Evolutionary conservation across 1,140 invertebrate genomes (phyloP).

Genomic region (Hycleus cichorii): DNA sequence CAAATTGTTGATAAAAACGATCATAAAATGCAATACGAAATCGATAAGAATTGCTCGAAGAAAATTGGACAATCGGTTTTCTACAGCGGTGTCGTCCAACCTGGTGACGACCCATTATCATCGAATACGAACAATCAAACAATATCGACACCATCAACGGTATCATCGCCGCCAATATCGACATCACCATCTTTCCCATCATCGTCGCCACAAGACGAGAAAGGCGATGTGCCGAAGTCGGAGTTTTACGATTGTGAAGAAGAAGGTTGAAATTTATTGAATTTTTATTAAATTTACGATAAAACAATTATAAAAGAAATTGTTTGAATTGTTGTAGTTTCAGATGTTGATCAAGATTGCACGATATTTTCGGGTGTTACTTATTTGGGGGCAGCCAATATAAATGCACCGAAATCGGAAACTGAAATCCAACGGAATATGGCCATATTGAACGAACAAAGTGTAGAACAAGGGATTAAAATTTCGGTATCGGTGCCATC

Average conservation of each 20-base stretch:
- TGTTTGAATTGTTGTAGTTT: slow-evolving; percentile 42
- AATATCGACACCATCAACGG: neutral
- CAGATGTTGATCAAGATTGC: slow-evolving; percentile 76
- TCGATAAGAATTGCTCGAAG: slow-evolving; percentile 27
- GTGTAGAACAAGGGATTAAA: slow-evolving; percentile 71
- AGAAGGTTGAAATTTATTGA: slow-evolving; percentile 43
- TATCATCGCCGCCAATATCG: too few relatives aligned
- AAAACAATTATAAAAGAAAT: too few relatives aligned
- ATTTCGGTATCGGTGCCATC: slow-evolving; percentile 87
- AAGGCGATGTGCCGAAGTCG: slow-evolving; percentile 68
- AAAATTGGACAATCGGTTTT: slow-evolving; percentile 44
- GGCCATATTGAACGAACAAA: slow-evolving; percentile 74
- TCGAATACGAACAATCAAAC: neutral
- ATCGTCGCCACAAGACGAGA: slow-evolving; percentile 52
- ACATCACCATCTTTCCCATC: too few relatives aligned
- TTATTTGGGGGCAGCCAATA: slow-evolving; percentile 87
- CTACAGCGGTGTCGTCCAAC: slow-evolving; percentile 40
- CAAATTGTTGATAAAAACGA: slow-evolving; percentile 14
- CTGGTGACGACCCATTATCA: slow-evolving; percentile 38
- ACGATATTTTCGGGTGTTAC: slow-evolving; percentile 90
- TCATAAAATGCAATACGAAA: slow-evolving; percentile 26
- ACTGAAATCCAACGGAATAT: slow-evolving; percentile 94
- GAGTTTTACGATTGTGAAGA: slow-evolving; percentile 42
- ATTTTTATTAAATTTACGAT: neutral
- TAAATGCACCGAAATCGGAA: slow-evolving; percentile 90